Conservation (phyloP, 1,140 invertebrate species). For the Lordiphosa mommai region DNA sequence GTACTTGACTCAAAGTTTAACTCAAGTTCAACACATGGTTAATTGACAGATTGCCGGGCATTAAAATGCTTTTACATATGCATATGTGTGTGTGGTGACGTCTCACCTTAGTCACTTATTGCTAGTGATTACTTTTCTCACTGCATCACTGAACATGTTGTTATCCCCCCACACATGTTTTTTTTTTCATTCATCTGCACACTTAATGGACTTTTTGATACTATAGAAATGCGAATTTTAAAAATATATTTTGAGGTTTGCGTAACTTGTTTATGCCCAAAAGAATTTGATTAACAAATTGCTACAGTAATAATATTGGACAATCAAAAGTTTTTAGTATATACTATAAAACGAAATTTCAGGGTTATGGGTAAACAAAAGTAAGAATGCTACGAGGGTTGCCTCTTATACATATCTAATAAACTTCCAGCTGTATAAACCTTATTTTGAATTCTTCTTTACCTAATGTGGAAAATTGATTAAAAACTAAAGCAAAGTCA, state of each 20-base stretch:
- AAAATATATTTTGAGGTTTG: not conserved
- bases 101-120: no score
- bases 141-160: no score
- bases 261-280: constrained; percentile 30
- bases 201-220: constrained; percentile 5
- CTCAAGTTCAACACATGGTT: constrained; percentile 21
- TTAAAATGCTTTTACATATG: not conserved
- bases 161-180: not conserved
- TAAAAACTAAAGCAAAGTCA: no score
- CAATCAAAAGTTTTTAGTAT: constrained; percentile 1
- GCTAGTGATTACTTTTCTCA: no score
- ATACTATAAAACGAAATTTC: constrained; percentile 27
- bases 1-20: constrained; percentile 4
- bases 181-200: not conserved
- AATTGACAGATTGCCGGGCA: not conserved
- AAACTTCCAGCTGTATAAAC: no score
- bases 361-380: constrained; percentile 33
- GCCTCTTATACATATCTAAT: no score
- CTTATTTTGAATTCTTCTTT: no score
- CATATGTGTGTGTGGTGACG: no score
- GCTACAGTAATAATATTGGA: constrained; percentile 24
- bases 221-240: constrained; percentile 1
- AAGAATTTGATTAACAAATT: constrained; percentile 38
- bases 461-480: no score
- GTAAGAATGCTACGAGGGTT: constrained; percentile 1